Evolutionary conservation across 2,113 vertebrate genomes (phyloP), one percentile per base, ranked within the genome.

Genomic region (Semnopithecus entellus): DNA sequence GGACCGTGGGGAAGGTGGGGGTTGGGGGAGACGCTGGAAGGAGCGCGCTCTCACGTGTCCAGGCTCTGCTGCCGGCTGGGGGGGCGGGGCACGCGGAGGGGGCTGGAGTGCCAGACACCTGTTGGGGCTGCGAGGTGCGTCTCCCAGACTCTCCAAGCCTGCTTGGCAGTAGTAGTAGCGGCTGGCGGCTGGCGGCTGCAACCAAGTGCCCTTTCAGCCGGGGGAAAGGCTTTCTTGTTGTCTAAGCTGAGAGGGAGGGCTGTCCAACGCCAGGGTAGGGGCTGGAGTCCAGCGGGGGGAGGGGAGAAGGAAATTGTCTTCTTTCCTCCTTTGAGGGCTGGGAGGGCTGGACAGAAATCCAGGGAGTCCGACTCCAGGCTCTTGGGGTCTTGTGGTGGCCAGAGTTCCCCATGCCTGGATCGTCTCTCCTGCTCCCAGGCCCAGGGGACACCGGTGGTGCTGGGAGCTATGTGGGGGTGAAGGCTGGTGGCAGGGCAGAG

Each of bases 41-140:
- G 78, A 85, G 90, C 82, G 81, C n/a, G 75, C 91, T 81, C 97
- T 97, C 97, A 97, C 97, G 95, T 96, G 97, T 95, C 94, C 30
- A 17, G 3, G 94, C 81, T 52, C 92, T 32, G 94, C 95, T 48
- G 96, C 85, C 10, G 87, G 85, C 90, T 14, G 92, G 52, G 89
- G 93, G 93, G 93, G 78, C 61, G 90, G 97, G 95, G 96, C 93
- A 20, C 73, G 59, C 25, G 57, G 59, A 55, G 97, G 88, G 95
- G 94, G 61, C 61, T 75, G 13, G 95, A 92, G 96, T 73, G 93
- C 95, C 96, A 97, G 97, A 97, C 97, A 98, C 97, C 96, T 98
- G 97, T 98, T 98, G 97, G 97, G 97, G 95, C 96, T 96, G 96
- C 27, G 72, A 95, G 92, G 64, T 64, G 96, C 96, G 55, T 79